Conservation (phyloP, 2,797 vertebrate genomes). For the Champsocephalus gunnari region DNA sequence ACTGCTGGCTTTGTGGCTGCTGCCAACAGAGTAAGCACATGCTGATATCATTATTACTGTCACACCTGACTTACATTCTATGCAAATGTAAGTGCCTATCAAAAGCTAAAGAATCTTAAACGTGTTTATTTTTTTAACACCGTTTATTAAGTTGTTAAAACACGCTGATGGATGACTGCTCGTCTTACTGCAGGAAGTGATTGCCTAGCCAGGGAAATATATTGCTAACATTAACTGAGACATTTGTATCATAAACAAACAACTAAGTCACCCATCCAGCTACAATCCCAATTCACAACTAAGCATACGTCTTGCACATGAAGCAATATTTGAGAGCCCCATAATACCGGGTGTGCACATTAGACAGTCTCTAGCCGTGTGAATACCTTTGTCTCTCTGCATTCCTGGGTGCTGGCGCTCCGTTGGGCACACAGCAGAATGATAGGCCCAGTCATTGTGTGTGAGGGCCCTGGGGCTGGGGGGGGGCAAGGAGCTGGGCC, state of each 20-base stretch:
- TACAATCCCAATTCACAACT: constrained; percentile 17
- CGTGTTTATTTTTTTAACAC: neutral
- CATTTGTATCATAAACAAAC: constrained; percentile 40
- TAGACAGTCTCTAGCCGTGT: constrained; percentile 46
- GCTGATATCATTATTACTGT: constrained; percentile 2
- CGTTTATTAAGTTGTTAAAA: constrained; percentile 17
- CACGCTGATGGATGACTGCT: neutral
- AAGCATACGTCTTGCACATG: constrained; percentile 15
- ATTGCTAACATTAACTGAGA: constrained; percentile 4
- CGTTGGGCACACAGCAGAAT: constrained; percentile 72
- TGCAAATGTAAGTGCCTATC: neutral
- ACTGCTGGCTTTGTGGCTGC: constrained; percentile 57
- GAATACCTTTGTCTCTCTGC: constrained; percentile 82
- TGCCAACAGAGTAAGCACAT: constrained; percentile 44
- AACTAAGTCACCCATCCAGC: constrained; percentile 16
- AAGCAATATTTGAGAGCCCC: constrained; percentile 50
- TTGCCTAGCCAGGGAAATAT: neutral
- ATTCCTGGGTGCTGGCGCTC: constrained; percentile 79
- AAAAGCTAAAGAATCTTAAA: neutral
- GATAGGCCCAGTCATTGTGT: constrained; percentile 82
- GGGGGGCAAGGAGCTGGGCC: constrained; percentile 83
- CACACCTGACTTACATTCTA: neutral
- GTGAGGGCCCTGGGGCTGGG: constrained; percentile 80
- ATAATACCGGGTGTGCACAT: constrained; percentile 26
- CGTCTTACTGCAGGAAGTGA: neutral